Percentiles rank a stretch among this genome's conserved stretches.
phyloP scores from a whole-genome alignment of 2,797 vertebrate species.

The Arrhamphus sclerolepis region DNA sequence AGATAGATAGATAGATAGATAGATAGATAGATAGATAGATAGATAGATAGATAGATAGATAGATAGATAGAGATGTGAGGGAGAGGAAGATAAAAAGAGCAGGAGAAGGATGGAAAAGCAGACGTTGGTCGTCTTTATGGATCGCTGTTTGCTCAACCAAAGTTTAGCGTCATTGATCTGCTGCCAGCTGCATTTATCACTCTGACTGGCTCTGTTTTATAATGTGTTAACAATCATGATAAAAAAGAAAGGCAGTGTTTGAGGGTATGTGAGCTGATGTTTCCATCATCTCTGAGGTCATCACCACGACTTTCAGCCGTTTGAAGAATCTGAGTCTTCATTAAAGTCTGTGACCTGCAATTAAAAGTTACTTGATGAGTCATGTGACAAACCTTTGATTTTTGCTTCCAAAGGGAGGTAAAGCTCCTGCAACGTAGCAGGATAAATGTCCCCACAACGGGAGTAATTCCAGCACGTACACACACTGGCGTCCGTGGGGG shows the following conservation, averaged over 20 bases:
- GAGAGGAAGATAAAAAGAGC: too few relatives aligned
- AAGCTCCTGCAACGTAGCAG: background rate
- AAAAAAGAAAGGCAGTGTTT: too few relatives aligned
- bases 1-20: too few relatives aligned
- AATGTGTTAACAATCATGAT: too few relatives aligned
- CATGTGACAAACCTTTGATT: background rate
- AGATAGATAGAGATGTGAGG: too few relatives aligned
- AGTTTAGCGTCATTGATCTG: constrained; percentile 97
- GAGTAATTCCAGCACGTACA: constrained; percentile 7
- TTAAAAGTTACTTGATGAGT: background rate
- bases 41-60: too few relatives aligned
- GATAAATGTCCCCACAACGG: background rate
- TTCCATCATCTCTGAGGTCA: background rate
- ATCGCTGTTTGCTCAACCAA: constrained; percentile 96
- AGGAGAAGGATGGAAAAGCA: constrained; percentile 18
- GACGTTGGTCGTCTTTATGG: constrained; percentile 82
- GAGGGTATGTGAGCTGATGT: constrained; percentile 7
- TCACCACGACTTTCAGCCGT: too few relatives aligned
- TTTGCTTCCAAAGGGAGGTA: background rate
- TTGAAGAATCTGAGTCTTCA: too few relatives aligned
- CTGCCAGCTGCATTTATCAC: constrained; percentile 96
- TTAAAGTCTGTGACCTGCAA: background rate
- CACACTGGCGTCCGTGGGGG: constrained; percentile 39
- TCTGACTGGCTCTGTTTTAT: constrained; percentile 55
- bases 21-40: too few relatives aligned